These are phyloP conservation scores for Pristionchus exspectatus DNA, from an alignment of 2,888 invertebrate species.

Conservation along the genomic window DNA sequence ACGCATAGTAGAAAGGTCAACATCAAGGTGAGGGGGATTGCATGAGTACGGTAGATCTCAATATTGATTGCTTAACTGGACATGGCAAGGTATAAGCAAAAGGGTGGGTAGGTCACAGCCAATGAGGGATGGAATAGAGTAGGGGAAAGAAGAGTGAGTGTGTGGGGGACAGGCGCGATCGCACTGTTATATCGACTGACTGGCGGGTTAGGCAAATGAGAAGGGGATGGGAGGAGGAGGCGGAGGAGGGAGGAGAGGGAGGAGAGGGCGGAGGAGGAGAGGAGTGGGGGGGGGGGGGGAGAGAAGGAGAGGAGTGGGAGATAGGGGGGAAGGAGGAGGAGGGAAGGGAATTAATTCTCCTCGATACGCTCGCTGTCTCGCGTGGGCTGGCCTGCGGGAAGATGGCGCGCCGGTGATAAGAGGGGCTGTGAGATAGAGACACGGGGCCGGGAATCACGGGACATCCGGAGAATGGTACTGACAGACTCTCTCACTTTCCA, in stretches of 20 bases:
- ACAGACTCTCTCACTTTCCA: too few relatives aligned
- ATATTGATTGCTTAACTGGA: neutral
- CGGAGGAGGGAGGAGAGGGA: neutral
- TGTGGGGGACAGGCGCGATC: neutral
- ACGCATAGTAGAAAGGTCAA: neutral
- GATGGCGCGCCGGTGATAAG: neutral
- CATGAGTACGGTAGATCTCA: constrained; percentile 42
- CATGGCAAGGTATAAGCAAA: neutral
- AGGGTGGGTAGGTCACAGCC: neutral
- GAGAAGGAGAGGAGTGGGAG: neutral
- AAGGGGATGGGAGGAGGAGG: neutral
- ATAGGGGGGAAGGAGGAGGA: too few relatives aligned
- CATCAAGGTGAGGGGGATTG: too few relatives aligned
- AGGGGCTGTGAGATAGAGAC: neutral
- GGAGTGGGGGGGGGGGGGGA: too few relatives aligned
- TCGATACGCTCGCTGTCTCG: too few relatives aligned
- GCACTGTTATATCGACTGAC: neutral
- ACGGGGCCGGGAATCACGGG: neutral
- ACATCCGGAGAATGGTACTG: neutral
- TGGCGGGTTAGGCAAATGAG: constrained; percentile 32
- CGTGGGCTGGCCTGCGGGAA: too few relatives aligned
- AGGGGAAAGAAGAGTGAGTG: constrained; percentile 1
- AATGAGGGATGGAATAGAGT: neutral
- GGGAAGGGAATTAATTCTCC: neutral
- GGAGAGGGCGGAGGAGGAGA: neutral